Conservation (phyloP, 2,797 vertebrate genomes). For the Benthosema pterotum region DNA sequence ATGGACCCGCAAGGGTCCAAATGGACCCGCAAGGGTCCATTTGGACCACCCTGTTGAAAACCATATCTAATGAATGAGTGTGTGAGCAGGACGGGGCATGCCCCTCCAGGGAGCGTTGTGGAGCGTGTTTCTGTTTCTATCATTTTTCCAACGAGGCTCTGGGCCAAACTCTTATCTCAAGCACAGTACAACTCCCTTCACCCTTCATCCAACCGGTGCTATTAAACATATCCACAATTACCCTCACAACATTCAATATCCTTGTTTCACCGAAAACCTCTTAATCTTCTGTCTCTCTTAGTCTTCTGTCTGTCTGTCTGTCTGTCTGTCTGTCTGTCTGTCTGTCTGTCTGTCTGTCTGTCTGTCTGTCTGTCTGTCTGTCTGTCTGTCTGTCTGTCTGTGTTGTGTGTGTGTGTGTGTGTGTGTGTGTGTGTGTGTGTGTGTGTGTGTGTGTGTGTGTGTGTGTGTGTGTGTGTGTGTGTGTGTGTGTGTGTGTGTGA, state of each 20-base stretch:
- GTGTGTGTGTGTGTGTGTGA: too few relatives aligned
- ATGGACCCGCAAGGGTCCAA: too few relatives aligned
- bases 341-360: conserved; percentile 35
- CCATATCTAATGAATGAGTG: neutral
- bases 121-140: conserved; percentile 49
- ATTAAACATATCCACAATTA: too few relatives aligned
- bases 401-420: neutral
- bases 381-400: conserved; percentile 8
- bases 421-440: too few relatives aligned
- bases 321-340: conserved; percentile 13
- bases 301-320: conserved; percentile 12
- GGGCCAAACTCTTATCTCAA: conserved; percentile 34
- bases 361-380: conserved; percentile 24
- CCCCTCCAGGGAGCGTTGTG: conserved; percentile 47
- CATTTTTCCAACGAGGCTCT: conserved; percentile 34
- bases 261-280: too few relatives aligned
- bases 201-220: too few relatives aligned
- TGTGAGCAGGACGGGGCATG: conserved; percentile 61
- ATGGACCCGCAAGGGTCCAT: too few relatives aligned
- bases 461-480: too few relatives aligned
- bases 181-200: neutral
- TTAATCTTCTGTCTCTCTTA: too few relatives aligned
- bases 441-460: too few relatives aligned
- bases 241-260: too few relatives aligned
- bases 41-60: too few relatives aligned